Base-by-base conservation (phyloP, 92 coral and sea anemone genomes). In the Actinostola sp. region DNA sequence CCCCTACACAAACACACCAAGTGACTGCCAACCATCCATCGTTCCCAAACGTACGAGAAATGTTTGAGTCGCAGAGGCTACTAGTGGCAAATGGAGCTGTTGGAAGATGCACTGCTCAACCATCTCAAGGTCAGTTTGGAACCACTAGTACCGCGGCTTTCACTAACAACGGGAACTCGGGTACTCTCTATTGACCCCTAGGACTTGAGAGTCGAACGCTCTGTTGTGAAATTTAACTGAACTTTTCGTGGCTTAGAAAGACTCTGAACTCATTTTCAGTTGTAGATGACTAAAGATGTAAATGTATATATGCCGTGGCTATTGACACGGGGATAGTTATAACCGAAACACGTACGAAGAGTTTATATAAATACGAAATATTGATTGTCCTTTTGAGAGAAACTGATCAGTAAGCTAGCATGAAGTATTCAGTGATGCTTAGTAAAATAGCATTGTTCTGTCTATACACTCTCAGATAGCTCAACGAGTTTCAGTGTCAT, bases 21-120 rank as follows among this genome's bases (percentile, higher is more conserved):
- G 35, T 75, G 66, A 71, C 76, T 65, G 82, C 79, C 13, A 57
- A 26, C 66, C 81, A 83, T 28, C 61, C 85, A 27, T 36, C 65
- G 10, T 95, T 95, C 60, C 99, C 99, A 0, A 95, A 95, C 67
- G 99, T 95, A 32, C 84, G 99, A 52, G 99, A 95, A 78, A 95
- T 95, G 99, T 95, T 95, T 71, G 99, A 95, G 41, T 92, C 99
- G 14, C 99, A 95, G 79, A 82, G 97, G 56, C 84, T 95, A 33
- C 46, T 92, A 21, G 96, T 86, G 61, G 80, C 97, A 5, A 67
- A 73, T 59, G 80, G 77, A 13, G 77, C 70, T 39, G 66, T 78
- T 49, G 48, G 61, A 34, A 31, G 46, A 36, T 66, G 69, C 24
- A 15, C 34, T 26, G 48, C 28, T 54, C 63, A 71, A 23, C 50